These are phyloP conservation scores for Euwallacea similis DNA, from an alignment of 1,140 invertebrate genomes.

Conservation along the genomic window DNA sequence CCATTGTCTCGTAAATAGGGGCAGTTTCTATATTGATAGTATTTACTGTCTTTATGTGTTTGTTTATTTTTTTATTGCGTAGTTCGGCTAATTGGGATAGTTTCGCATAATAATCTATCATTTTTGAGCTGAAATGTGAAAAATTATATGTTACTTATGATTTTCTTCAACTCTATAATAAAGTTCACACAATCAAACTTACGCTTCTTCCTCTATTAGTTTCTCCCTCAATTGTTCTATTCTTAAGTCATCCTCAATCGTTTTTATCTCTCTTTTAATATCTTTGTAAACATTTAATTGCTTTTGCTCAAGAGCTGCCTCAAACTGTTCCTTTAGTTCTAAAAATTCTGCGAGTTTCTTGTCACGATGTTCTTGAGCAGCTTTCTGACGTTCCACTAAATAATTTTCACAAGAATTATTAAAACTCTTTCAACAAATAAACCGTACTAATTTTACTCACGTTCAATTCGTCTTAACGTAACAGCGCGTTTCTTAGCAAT, in stretches of 20 bases:
- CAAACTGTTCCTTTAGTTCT: conserved; percentile 47
- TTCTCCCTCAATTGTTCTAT: conserved; percentile 44
- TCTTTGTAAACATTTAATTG: conserved; percentile 41
- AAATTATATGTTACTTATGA: background rate
- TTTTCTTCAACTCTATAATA: background rate
- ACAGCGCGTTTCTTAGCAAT: conserved; percentile 45
- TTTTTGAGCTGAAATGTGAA: conserved; percentile 37
- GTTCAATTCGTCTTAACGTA: conserved; percentile 48
- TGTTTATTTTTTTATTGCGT: conserved; percentile 40
- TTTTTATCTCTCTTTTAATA: conserved; percentile 44
- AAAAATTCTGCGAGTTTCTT: conserved; percentile 44
- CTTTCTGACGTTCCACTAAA: conserved; percentile 47
- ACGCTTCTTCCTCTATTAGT: conserved; percentile 49
- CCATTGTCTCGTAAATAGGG: conserved; percentile 1
- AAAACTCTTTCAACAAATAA: background rate
- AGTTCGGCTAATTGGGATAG: conserved; percentile 40
- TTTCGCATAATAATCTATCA: conserved; percentile 48
- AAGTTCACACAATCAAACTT: conserved; percentile 31
- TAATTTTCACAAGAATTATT: background rate
- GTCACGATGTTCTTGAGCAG: conserved; percentile 38
- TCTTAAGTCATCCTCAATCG: conserved; percentile 39
- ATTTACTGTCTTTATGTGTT: conserved; percentile 35
- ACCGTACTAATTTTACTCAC: conserved; percentile 37
- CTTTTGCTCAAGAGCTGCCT: conserved; percentile 44
- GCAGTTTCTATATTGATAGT: conserved; percentile 30